These are phyloP conservation scores for Morone chrysops DNA, from an alignment of 2,113 vertebrate species.

Conservation along the genomic window DNA sequence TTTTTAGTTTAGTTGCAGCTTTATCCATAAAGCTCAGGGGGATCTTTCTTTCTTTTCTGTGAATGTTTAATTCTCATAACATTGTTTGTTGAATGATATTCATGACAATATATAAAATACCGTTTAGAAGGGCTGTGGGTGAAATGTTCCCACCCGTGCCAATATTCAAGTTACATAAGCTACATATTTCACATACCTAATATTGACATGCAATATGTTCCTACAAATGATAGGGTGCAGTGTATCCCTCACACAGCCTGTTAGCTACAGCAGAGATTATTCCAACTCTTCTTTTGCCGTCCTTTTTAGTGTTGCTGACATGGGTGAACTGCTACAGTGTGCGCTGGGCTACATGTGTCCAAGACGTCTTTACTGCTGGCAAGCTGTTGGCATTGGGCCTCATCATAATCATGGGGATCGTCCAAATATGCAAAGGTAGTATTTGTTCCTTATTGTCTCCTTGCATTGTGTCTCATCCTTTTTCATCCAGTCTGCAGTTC, in stretches of 20 bases:
- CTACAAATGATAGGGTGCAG: too few species aligned
- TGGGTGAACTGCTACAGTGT: constrained; percentile 90
- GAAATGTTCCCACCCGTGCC: neutral
- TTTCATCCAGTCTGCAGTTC: neutral
- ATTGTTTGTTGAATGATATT: neutral
- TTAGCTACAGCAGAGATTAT: too few species aligned
- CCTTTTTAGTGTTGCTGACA: constrained; percentile 84
- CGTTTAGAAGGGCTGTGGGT: neutral
- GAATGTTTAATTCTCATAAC: neutral
- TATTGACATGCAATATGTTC: too few species aligned
- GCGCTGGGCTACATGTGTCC: constrained; percentile 87
- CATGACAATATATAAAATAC: neutral
- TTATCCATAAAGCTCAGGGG: too few species aligned
- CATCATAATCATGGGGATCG: constrained; percentile 86
- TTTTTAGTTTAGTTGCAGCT: too few species aligned
- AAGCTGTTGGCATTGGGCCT: constrained; percentile 88
- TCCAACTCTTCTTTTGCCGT: neutral
- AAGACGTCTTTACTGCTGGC: constrained; percentile 88
- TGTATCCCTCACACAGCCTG: neutral
- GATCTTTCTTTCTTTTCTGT: too few species aligned
- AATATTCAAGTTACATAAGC: neutral
- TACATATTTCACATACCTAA: too few species aligned
- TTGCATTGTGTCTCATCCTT: neutral
- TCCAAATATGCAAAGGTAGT: constrained; percentile 89
- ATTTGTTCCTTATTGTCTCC: neutral